Conservation (phyloP, 2,888 invertebrate genomes). For the Notocelia uddmanniana region DNA sequence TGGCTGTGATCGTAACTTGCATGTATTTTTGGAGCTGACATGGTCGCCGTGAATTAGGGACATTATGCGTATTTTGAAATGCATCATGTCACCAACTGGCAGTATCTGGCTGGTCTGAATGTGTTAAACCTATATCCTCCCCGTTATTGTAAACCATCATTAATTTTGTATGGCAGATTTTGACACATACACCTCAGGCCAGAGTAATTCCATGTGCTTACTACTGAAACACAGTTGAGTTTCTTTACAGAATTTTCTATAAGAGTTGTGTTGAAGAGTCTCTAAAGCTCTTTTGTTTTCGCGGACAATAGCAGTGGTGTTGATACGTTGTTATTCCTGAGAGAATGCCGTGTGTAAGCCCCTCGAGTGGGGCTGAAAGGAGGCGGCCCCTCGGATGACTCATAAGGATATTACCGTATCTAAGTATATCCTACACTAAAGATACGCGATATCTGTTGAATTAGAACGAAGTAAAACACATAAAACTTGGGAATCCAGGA, state of each 20-base stretch:
- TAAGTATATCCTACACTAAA: slow-evolving; percentile 29
- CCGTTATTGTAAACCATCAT: background rate
- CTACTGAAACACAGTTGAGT: background rate
- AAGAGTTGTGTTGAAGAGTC: background rate
- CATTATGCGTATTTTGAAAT: background rate
- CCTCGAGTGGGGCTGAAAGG: slow-evolving; percentile 32
- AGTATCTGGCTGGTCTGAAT: background rate
- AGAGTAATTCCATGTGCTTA: background rate
- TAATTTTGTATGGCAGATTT: background rate
- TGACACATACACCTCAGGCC: background rate
- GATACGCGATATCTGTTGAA: slow-evolving; percentile 24
- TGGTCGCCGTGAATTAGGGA: background rate
- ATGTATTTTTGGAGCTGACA: too few relatives aligned
- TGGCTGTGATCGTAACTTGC: background rate
- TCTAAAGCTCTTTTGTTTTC: slow-evolving; percentile 26
- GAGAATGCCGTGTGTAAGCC: slow-evolving; percentile 23
- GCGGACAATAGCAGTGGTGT: slow-evolving; percentile 23
- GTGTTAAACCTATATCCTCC: too few relatives aligned
- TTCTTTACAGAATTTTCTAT: background rate
- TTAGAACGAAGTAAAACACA: slow-evolving; percentile 26
- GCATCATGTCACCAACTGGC: background rate
- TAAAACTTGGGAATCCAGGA: slow-evolving; percentile 9
- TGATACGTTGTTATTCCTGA: slow-evolving; percentile 22
- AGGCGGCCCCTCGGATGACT: slow-evolving; percentile 52
- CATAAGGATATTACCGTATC: slow-evolving; percentile 56